Evolutionary conservation across 2,113 vertebrate genomes (phyloP).

Genomic region (Raja brachyura): DNA sequence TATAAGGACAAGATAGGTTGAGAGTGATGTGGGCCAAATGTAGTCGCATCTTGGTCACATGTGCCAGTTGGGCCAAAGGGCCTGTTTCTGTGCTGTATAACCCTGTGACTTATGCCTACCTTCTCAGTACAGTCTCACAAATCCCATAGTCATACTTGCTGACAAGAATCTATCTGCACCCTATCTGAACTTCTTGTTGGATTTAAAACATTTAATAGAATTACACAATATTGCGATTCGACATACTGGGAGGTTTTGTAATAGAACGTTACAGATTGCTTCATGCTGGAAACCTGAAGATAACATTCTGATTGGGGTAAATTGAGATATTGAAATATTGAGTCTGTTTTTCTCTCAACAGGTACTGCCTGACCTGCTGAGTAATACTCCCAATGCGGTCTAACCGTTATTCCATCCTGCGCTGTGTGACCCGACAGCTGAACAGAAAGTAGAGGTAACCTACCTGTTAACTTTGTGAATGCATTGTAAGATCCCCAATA

Average conservation of each 20-base stretch:
- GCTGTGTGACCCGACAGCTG: too few relatives aligned
- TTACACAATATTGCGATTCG: background rate
- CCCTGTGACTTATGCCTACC: background rate
- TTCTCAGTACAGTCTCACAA: background rate
- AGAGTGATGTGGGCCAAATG: too few relatives aligned
- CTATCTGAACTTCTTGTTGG: background rate
- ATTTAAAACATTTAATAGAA: constrained; percentile 11
- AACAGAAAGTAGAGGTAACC: constrained; percentile 23
- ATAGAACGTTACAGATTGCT: background rate
- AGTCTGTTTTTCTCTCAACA: too few relatives aligned
- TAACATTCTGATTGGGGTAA: too few relatives aligned
- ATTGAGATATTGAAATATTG: too few relatives aligned
- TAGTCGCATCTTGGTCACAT: too few relatives aligned
- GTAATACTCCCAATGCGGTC: too few relatives aligned
- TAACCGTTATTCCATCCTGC: too few relatives aligned
- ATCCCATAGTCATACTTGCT: background rate
- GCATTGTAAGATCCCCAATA: constrained; percentile 68
- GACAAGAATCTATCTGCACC: background rate
- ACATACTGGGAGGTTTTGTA: background rate
- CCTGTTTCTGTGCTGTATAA: too few relatives aligned
- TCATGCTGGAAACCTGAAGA: background rate
- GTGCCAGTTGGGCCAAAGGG: too few relatives aligned
- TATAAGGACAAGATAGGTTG: too few relatives aligned
- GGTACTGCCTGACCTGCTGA: too few relatives aligned
- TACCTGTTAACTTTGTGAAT: constrained; percentile 61